Evolutionary conservation across 2,113 vertebrate species (phyloP).

Genomic region (Mola mola): DNA sequence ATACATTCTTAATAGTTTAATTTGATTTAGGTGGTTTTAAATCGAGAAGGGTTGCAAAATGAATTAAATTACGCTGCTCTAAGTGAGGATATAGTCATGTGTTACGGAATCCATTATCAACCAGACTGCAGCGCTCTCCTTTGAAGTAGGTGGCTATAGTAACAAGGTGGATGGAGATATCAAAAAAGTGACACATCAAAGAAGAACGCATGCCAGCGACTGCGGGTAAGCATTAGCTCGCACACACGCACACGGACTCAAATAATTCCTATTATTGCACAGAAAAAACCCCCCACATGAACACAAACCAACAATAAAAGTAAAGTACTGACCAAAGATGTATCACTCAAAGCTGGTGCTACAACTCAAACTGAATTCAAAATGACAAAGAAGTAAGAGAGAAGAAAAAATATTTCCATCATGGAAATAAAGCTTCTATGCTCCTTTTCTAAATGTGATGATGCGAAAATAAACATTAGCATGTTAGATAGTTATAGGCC

Average conservation of each 20-base stretch:
- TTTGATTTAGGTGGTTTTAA: conserved; percentile 17
- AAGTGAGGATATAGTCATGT: conserved; percentile 31
- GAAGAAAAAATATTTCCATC: no score
- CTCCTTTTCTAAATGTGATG: no score
- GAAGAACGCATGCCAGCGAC: conserved; percentile 4
- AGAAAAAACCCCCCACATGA: no score
- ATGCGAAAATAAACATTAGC: no score
- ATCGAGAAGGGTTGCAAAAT: conserved; percentile 7
- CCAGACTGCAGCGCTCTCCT: conserved; percentile 20
- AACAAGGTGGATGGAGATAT: conserved; percentile 36
- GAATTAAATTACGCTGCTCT: conserved; percentile 34
- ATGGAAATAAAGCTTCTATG: no score
- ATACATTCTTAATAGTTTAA: neutral
- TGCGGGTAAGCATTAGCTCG: neutral
- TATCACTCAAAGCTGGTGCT: no score
- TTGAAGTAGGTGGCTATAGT: conserved; percentile 57
- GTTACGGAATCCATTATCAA: conserved; percentile 56
- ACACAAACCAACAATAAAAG: no score
- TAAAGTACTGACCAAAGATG: no score
- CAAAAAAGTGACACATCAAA: conserved; percentile 44
- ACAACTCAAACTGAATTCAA: no score
- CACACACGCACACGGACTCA: neutral
- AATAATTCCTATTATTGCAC: no score
- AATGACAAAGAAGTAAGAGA: no score
- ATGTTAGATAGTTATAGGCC: no score